Evolutionary conservation across 23 tunicate genomes (phyloP).

Genomic region (Oikopleura albicans): DNA sequence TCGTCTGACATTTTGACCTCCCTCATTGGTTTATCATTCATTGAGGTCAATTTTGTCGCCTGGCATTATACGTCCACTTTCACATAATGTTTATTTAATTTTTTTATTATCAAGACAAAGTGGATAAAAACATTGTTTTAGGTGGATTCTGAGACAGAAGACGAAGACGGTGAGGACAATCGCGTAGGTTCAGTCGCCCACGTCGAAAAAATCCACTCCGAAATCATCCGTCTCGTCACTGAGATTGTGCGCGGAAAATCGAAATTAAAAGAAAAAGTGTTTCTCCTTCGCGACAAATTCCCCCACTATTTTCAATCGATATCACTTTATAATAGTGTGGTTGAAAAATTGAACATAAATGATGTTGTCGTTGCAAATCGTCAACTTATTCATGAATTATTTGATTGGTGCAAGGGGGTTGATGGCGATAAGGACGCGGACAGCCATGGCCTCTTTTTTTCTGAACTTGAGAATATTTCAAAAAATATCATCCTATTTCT

Average conservation of each 20-base stretch:
- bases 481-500: background rate
- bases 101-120: no score
- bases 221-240: background rate
- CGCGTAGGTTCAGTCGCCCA: background rate
- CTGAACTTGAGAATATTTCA: background rate
- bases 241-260: background rate
- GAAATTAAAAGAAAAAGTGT: background rate
- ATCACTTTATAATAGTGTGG: background rate
- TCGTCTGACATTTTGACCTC: no score
- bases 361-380: background rate
- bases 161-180: no score
- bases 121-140: no score
- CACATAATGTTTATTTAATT: no score
- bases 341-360: background rate
- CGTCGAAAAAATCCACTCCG: background rate
- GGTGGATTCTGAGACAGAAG: no score
- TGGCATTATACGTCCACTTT: no score
- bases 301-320: background rate
- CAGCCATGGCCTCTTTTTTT: background rate
- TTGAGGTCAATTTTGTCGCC: no score
- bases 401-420: background rate
- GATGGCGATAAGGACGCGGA: background rate
- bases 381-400: background rate
- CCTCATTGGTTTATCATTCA: no score
- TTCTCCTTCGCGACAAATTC: background rate